These are phyloP conservation scores for Eulemur albifrons DNA, from an alignment of 2,797 vertebrate genomes.

Conservation along the genomic window DNA sequence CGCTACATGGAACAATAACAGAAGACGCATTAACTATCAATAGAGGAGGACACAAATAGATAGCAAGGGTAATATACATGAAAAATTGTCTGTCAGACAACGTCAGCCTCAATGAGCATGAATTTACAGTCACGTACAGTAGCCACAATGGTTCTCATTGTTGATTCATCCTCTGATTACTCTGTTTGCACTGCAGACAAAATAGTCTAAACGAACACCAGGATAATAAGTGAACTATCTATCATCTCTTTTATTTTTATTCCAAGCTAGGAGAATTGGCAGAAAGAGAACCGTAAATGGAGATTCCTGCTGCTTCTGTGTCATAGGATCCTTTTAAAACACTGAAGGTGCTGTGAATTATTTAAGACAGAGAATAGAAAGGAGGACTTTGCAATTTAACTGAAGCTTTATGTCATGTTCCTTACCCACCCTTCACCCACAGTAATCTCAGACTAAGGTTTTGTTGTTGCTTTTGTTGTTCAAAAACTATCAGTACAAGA, in stretches of 20 bases:
- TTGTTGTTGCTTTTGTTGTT: background rate
- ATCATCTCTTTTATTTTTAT: constrained; percentile 69
- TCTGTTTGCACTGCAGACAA: constrained; percentile 66
- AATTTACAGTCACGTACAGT: constrained; percentile 41
- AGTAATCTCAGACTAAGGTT: background rate
- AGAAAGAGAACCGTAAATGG: constrained; percentile 49
- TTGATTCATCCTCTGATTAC: constrained; percentile 67
- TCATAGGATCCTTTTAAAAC: constrained; percentile 56
- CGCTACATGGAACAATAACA: constrained; percentile 57
- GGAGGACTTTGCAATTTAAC: constrained; percentile 48
- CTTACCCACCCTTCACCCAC: background rate
- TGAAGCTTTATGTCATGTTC: constrained; percentile 46
- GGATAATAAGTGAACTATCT: constrained; percentile 63
- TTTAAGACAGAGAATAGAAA: constrained; percentile 61
- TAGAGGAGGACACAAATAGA: constrained; percentile 47
- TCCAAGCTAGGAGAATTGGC: constrained; percentile 39
- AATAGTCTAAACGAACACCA: constrained; percentile 59
- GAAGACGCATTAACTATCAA: constrained; percentile 46
- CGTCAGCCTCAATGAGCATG: constrained; percentile 41
- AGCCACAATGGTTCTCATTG: constrained; percentile 29
- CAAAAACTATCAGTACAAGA: background rate
- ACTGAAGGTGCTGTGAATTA: constrained; percentile 39
- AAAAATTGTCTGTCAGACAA: constrained; percentile 73
- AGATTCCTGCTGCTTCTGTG: constrained; percentile 59
- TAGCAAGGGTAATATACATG: constrained; percentile 54